Evolutionary conservation across 2,888 invertebrate genomes (phyloP), one percentile per base, ranked within the genome.

Genomic region (Nomada ruficornis): DNA sequence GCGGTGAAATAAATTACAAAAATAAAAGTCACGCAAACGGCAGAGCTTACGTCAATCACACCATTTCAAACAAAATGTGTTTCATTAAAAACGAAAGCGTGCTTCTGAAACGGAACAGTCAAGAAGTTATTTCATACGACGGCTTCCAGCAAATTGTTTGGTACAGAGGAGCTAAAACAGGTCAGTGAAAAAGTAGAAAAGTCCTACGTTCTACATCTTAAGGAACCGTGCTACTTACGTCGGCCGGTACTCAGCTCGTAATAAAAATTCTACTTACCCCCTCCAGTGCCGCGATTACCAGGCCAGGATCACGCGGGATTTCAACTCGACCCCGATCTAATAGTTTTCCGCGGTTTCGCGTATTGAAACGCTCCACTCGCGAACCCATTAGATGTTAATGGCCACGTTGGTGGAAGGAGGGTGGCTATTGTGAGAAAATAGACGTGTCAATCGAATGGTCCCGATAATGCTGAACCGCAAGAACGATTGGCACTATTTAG

Each of bases 251-350:
- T 54, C 55, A 68, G 52, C 44, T 23, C 67, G 69, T 54, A 65
- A 79, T 79, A 69, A 79, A 79, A 76, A 79, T 79, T 76, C 79
- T 57, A 75, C 69, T 73, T 76, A 47, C 54, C 64, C 69, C 52
- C 59, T 64, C 29, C 26, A 44, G 2, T 44, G 44, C 36, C 23
- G 26, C 15, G 70, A 76, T 70, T 62, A 54, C 62, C 44, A 47
- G 26, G 15, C 47, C 26, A n/a, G 23, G 18, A 23, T 3, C 15
- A 20, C 9, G 23, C 36, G 29, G 18, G 47, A 47, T 65, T 64
- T 65, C 20, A 20, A 44, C 68, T n/a, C 9, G 9, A n/a, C 26
- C 26, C 47, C 50, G 18, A 64, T 52, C 47, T 52, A 54, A 73
- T 67, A 60, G 29, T 62, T 77, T 50, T 23, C 26, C 11, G 18